Conservation (phyloP, 2,888 invertebrate species). For the Phyto melanocephala region DNA sequence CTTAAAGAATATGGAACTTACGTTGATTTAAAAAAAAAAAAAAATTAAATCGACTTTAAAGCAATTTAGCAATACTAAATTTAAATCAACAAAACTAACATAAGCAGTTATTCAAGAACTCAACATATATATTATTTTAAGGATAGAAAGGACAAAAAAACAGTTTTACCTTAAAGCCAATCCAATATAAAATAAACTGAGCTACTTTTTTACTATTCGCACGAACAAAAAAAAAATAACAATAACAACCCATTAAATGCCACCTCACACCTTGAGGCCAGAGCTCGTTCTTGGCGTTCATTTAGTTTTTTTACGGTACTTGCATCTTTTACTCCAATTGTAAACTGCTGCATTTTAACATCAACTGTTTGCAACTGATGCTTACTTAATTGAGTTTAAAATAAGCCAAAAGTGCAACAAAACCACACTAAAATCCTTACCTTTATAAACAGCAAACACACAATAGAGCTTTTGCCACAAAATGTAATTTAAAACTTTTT, state of each 20-base stretch:
- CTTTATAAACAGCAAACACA: neutral
- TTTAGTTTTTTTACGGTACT: neutral
- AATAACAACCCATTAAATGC: conserved; percentile 32
- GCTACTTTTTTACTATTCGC: neutral
- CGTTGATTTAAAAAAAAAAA: too few species aligned
- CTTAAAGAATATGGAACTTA: too few species aligned
- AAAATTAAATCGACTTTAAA: too few species aligned
- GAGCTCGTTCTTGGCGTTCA: neutral
- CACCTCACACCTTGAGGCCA: conserved; percentile 22
- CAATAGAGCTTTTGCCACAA: conserved; percentile 27
- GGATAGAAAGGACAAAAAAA: neutral
- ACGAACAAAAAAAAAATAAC: neutral
- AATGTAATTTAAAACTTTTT: conserved; percentile 4
- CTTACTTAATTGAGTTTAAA: conserved; percentile 60
- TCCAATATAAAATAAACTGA: conserved; percentile 24
- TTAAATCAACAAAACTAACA: too few species aligned
- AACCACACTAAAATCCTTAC: conserved; percentile 14
- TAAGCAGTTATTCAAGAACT: too few species aligned
- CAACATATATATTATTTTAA: too few species aligned
- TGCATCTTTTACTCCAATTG: conserved; percentile 2
- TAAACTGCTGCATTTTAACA: conserved; percentile 48
- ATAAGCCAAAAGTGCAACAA: conserved; percentile 42
- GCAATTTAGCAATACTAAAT: too few species aligned
- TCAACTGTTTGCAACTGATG: conserved; percentile 56
- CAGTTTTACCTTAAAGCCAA: neutral